Conservation (phyloP, 2,113 vertebrate species). For the Otus sunia region DNA sequence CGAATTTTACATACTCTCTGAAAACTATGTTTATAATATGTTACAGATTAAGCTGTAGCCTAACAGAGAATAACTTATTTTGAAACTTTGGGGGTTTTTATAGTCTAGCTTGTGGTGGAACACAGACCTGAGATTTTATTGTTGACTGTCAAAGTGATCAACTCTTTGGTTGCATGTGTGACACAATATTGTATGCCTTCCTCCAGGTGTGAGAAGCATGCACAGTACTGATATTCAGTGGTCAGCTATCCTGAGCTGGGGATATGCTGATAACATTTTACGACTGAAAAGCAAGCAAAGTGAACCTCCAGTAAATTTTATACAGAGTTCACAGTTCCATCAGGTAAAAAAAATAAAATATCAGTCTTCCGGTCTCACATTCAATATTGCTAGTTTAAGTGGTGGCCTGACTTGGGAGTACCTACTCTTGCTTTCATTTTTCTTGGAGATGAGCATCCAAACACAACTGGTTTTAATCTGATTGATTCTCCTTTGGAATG, state of each 20-base stretch:
- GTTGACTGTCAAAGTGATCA: neutral
- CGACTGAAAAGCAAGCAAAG: slow-evolving; percentile 97
- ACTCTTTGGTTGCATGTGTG: neutral
- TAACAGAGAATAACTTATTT: neutral
- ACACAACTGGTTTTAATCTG: neutral
- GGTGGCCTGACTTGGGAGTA: neutral
- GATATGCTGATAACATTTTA: slow-evolving; percentile 92
- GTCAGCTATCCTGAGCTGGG: slow-evolving; percentile 99
- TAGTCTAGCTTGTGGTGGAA: neutral
- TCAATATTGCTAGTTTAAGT: neutral
- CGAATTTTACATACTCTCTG: neutral
- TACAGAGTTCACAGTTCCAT: slow-evolving; percentile 93
- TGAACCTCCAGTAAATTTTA: slow-evolving; percentile 94
- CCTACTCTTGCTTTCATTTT: neutral
- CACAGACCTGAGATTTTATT: neutral
- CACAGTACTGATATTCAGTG: slow-evolving; percentile 98
- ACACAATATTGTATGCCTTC: neutral
- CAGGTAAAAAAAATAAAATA: slow-evolving; percentile 87
- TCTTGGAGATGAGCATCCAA: neutral
- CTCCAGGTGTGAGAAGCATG: slow-evolving; percentile 94
- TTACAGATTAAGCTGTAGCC: neutral
- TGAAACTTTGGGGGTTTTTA: rapidly evolving
- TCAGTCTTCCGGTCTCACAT: neutral
- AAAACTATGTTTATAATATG: neutral
- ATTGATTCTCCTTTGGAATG: neutral